Conservation (phyloP, 2,797 vertebrate species). For the Enteromius viviparus region DNA sequence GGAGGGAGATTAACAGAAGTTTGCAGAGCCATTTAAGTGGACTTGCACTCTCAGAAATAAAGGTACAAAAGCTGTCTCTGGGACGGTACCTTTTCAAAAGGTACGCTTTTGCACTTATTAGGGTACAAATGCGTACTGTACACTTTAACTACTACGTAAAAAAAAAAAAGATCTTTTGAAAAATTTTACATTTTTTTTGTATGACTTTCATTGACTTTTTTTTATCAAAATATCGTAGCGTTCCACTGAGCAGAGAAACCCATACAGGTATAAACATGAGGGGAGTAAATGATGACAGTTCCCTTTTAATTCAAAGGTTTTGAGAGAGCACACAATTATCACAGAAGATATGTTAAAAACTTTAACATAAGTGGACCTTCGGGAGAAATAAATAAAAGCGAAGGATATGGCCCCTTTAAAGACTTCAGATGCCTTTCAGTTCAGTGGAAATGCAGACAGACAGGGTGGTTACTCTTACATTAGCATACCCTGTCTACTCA, state of each 20-base stretch:
- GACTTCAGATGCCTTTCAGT: constrained; percentile 25
- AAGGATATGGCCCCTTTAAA: constrained; percentile 30
- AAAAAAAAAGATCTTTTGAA: too few species aligned
- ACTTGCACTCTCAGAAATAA: neutral
- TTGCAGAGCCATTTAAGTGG: neutral
- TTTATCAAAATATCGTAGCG: neutral
- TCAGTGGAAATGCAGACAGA: constrained; percentile 32
- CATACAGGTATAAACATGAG: neutral
- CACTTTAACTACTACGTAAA: too few species aligned
- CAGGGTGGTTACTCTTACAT: constrained; percentile 47
- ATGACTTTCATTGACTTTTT: neutral
- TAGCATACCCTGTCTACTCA: constrained; percentile 53
- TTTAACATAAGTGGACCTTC: neutral
- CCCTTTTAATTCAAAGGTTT: neutral
- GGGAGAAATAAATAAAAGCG: neutral
- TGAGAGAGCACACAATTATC: neutral
- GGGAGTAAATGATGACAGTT: neutral
- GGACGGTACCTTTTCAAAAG: too few species aligned
- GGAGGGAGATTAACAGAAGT: neutral
- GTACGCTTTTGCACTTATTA: too few species aligned
- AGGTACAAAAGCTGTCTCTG: too few species aligned
- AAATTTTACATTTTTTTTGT: neutral
- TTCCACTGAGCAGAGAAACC: neutral
- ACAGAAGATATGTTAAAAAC: neutral
- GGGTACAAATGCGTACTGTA: too few species aligned